Conservation (phyloP, 2,888 invertebrate genomes). For the Drosophila mimica region DNA sequence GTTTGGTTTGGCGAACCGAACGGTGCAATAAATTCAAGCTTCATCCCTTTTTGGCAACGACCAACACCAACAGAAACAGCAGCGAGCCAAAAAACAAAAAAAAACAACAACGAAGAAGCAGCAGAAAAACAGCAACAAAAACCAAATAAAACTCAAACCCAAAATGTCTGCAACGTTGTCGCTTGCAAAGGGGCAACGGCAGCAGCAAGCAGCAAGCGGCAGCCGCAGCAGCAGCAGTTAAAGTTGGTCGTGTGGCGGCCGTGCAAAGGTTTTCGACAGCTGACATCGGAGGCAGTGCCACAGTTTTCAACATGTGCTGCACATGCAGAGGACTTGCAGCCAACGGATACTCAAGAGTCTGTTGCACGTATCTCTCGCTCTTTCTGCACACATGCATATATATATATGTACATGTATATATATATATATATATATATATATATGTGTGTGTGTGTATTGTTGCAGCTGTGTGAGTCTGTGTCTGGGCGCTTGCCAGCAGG, state of each 20-base stretch:
- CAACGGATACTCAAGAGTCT: constrained; percentile 34
- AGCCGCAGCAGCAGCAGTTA: constrained; percentile 36
- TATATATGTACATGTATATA: neutral
- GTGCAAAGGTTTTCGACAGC: constrained; percentile 78
- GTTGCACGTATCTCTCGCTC: constrained; percentile 40
- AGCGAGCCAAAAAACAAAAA: constrained; percentile 45
- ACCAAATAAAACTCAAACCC: constrained; percentile 64
- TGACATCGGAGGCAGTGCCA: constrained; percentile 64
- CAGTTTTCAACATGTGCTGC: constrained; percentile 69
- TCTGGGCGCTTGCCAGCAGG: constrained; percentile 52
- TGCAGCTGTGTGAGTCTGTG: constrained; percentile 10
- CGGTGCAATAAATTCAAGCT: constrained; percentile 73
- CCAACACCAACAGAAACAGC: constrained; percentile 64
- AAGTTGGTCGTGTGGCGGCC: constrained; percentile 76
- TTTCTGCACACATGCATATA: neutral
- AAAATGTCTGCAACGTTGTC: constrained; percentile 72
- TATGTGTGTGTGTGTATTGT: neutral
- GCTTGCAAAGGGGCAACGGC: constrained; percentile 52
- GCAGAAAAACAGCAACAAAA: constrained; percentile 10
- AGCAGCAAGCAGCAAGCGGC: constrained; percentile 27
- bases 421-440: neutral
- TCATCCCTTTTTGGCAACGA: constrained; percentile 78
- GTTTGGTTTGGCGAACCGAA: constrained; percentile 10
- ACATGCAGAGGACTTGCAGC: constrained; percentile 60
- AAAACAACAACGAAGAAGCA: constrained; percentile 1